Conservation (phyloP, 2,797 vertebrate species). For the Myiotriccus ornatus region DNA sequence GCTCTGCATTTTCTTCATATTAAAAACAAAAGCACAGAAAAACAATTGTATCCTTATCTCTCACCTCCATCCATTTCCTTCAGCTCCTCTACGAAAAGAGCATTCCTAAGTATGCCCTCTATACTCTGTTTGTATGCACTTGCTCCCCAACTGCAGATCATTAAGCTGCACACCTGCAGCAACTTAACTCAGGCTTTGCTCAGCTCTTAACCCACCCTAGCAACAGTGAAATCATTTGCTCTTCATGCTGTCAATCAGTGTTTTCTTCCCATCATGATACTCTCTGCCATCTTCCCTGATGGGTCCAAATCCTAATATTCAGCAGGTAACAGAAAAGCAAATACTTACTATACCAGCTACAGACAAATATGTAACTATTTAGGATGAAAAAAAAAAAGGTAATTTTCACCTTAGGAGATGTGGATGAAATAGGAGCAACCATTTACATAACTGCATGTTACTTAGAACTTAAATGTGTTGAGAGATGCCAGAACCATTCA, state of each 20-base stretch:
- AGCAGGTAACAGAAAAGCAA: background rate
- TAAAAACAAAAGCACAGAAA: background rate
- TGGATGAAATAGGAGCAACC: background rate
- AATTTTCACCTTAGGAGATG: background rate
- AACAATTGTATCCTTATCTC: background rate
- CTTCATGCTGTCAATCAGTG: background rate
- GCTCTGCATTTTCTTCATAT: background rate
- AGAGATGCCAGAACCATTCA: background rate
- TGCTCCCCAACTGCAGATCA: background rate
- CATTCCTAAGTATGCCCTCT: accelerated
- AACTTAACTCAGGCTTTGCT: background rate
- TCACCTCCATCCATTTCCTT: background rate
- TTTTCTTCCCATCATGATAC: background rate
- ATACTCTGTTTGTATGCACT: background rate
- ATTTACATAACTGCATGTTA: background rate
- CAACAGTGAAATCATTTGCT: background rate
- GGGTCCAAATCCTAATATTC: background rate
- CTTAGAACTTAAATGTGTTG: background rate
- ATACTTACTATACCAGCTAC: background rate
- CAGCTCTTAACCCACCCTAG: background rate
- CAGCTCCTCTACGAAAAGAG: background rate
- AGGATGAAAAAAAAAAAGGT: background rate
- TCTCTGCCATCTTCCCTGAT: background rate
- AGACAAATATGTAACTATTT: background rate
- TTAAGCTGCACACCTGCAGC: conserved; percentile 41